These are phyloP conservation scores for Bergia sp. DNA, from an alignment of 92 coral and sea anemone species.

Conservation along the genomic window DNA sequence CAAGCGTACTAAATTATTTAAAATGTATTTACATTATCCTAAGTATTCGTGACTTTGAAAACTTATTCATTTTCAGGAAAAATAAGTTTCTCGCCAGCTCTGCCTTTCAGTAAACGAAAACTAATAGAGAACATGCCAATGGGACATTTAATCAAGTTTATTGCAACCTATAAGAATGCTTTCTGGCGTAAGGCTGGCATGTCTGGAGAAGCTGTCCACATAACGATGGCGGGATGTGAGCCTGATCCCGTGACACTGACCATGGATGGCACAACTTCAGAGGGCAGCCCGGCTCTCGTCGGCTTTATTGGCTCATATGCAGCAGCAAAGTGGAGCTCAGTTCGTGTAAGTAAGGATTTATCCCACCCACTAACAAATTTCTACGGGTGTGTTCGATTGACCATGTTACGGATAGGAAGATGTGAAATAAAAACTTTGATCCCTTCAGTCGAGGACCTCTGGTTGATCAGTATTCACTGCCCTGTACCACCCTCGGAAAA, in stretches of 20 bases:
- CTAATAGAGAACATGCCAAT: conserved; percentile 75
- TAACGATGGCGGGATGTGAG: conserved; percentile 63
- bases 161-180: conserved; percentile 82
- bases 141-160: conserved; percentile 85
- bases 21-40: neutral
- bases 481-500: no score
- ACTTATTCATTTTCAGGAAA: conserved; percentile 47
- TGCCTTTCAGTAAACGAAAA: conserved; percentile 81
- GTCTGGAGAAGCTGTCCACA: conserved; percentile 83
- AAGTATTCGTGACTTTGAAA: neutral
- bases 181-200: conserved; percentile 95
- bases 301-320: conserved; percentile 91
- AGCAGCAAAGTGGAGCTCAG: conserved; percentile 81
- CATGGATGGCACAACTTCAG: conserved; percentile 78
- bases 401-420: no score
- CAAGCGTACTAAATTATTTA: neutral
- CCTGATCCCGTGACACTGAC: conserved; percentile 72
- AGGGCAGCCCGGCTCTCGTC: conserved; percentile 84
- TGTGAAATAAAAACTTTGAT: no score
- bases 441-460: no score
- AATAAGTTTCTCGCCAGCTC: conserved; percentile 76
- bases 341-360: conserved; percentile 61
- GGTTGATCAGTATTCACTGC: no score
- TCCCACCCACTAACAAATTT: neutral
- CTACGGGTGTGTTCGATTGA: no score